These are phyloP conservation scores for Aurelia sp. DNA, from an alignment of 30 jellyfish, hydroid and myxozoan species.

Conservation along the genomic window DNA sequence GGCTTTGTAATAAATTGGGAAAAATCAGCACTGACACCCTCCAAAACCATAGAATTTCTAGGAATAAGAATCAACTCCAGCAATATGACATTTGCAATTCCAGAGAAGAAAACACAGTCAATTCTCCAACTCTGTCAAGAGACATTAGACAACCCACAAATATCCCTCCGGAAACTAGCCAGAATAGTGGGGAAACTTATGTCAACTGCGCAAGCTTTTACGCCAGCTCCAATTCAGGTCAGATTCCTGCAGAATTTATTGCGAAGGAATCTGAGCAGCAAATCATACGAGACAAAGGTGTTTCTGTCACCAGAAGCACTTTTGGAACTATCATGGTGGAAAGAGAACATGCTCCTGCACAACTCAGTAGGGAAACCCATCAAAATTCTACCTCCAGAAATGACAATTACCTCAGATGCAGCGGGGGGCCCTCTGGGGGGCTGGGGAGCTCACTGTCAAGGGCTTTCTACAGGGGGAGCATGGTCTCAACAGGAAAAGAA, in stretches of 20 bases:
- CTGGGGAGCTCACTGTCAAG: too few species aligned
- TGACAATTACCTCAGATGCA: background rate
- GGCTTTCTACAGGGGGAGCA: background rate
- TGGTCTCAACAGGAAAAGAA: background rate
- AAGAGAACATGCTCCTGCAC: slow-evolving; percentile 31
- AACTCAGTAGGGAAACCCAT: slow-evolving; percentile 1
- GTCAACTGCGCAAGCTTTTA: slow-evolving; percentile 53
- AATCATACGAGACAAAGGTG: slow-evolving; percentile 1
- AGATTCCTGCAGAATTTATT: slow-evolving; percentile 27
- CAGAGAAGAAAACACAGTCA: too few species aligned
- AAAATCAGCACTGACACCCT: too few species aligned
- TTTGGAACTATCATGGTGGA: slow-evolving; percentile 38
- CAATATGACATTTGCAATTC: too few species aligned
- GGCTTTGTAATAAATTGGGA: too few species aligned
- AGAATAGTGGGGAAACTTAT: slow-evolving; percentile 29
- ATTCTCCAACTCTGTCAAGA: too few species aligned
- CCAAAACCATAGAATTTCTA: too few species aligned
- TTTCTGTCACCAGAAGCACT: slow-evolving; percentile 5
- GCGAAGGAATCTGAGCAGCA: slow-evolving; percentile 42
- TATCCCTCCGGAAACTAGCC: slow-evolving; percentile 35
- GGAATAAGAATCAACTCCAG: too few species aligned
- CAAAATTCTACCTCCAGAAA: background rate
- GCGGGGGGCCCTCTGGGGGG: too few species aligned
- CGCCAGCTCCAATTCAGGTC: slow-evolving; percentile 52
- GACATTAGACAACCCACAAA: too few species aligned